phyloP scores from a whole-genome alignment of 1,140 invertebrate genomes.

The Bombus affinis region DNA sequence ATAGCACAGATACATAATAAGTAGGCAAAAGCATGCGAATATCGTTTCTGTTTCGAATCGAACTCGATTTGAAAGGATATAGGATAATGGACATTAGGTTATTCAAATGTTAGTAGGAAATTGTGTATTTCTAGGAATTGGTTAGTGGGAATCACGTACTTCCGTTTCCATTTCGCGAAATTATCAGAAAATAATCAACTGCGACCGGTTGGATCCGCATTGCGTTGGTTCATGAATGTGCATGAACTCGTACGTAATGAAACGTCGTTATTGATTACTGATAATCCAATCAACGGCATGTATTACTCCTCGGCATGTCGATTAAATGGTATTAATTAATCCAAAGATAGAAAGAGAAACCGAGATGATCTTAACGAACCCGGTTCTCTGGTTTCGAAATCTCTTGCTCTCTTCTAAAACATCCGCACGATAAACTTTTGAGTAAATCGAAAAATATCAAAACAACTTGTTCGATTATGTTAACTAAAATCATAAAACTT shows the following conservation, averaged over 20 bases:
- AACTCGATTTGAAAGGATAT: no score
- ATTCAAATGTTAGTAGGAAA: no score
- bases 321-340: slow-evolving; percentile 40
- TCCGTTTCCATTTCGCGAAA: not conserved
- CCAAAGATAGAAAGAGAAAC: not conserved
- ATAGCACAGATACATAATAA: not conserved
- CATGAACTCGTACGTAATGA: slow-evolving; percentile 24
- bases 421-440: not conserved
- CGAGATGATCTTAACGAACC: not conserved
- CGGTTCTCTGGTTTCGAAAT: not conserved
- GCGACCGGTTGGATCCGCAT: slow-evolving; percentile 5
- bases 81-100: no score
- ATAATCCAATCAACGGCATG: slow-evolving; percentile 28
- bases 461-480: not conserved
- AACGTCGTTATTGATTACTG: slow-evolving; percentile 38
- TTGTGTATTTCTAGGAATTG: not conserved
- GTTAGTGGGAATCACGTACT: not conserved
- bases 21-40: no score
- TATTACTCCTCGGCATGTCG: slow-evolving; percentile 17
- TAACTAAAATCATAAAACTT: not conserved
- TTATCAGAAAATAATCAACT: slow-evolving; percentile 37
- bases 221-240: not conserved
- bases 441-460: not conserved
- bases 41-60: no score
- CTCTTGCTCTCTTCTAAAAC: not conserved